Base-by-base conservation (phyloP, 2,888 invertebrate species). In the Campoplex capitator region DNA sequence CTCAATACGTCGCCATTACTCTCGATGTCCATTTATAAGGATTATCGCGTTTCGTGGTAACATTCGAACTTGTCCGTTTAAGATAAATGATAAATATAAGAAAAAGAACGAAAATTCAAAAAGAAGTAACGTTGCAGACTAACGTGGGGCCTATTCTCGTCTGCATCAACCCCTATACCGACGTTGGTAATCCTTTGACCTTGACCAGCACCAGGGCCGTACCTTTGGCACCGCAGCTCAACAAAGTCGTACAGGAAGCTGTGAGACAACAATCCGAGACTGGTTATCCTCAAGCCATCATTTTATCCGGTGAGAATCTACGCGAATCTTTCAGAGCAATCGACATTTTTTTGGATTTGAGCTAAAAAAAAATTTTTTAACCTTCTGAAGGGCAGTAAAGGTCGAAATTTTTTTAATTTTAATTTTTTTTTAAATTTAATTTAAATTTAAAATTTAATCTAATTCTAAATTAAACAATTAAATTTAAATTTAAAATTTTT, bases 201-300 rank as follows among this genome's bases (percentile, higher is more conserved):
- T 96, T 98, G 94, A 97, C 97, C 92, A 97, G 97, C 89, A 97
- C 97, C 92, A 95, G 98, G 94, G 95, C 96, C 67, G 95, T 98
- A 92, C 96, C 97, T 28, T 94, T 97, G 90, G 96, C 97, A 90
- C 96, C 97, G n/a, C 98, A 98, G 94, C 95, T 99, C 90, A 97
- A 97, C 94, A 97, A 97, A 94, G 97, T 98, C 81, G 98, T 98
- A 82, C 97, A 97, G 95, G 98, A 98, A 95, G 98, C 98, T 73
- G 98, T 98, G 90, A 96, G 98, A 88, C 98, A 98, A 95, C 98
- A 98, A 95, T 97, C 98, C 83, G 99, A 99, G 95, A 98, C 98
- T 89, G 98, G 98, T 90, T 98, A 98, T 95, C 98, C 98, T 83
- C 99, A 99, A 95, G 98, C 98, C 90, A 98, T 99, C 92, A 98